These are phyloP conservation scores for Molanna angustata DNA, from an alignment of 2,888 invertebrate species.

Conservation along the genomic window DNA sequence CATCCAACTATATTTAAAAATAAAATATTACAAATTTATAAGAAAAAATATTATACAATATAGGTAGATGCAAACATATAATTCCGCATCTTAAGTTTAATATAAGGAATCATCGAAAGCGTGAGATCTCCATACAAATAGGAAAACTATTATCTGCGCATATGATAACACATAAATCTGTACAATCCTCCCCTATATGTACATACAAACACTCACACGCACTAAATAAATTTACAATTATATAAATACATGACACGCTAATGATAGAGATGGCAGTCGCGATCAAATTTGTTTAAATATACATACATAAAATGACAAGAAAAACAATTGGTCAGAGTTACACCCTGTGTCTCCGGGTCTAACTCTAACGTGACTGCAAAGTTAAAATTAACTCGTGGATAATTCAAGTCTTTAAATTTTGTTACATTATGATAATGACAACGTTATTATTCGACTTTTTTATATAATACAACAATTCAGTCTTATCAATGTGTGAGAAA, in stretches of 20 bases:
- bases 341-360: too few species aligned
- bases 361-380: too few species aligned
- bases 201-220: slow-evolving; percentile 2
- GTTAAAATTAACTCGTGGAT: too few species aligned
- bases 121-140: slow-evolving; percentile 18
- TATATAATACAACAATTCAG: slow-evolving; percentile 32
- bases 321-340: slow-evolving; percentile 3
- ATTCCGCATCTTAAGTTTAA: not conserved
- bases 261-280: slow-evolving; percentile 12
- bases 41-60: slow-evolving; percentile 9
- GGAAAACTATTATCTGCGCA: slow-evolving; percentile 4
- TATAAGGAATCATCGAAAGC: slow-evolving; percentile 7
- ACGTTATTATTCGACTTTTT: slow-evolving; percentile 24
- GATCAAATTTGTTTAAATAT: not conserved
- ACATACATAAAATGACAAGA: not conserved
- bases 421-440: slow-evolving; percentile 24
- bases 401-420: slow-evolving; percentile 27
- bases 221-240: not conserved
- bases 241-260: slow-evolving; percentile 16
- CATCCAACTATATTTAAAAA: too few species aligned
- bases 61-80: not conserved
- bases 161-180: slow-evolving; percentile 6
- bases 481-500: slow-evolving; percentile 31
- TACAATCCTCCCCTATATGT: slow-evolving; percentile 14
- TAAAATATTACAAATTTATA: too few species aligned